Conservation (phyloP, 23 tunicate genomes). For the Oikopleura dioica region DNA sequence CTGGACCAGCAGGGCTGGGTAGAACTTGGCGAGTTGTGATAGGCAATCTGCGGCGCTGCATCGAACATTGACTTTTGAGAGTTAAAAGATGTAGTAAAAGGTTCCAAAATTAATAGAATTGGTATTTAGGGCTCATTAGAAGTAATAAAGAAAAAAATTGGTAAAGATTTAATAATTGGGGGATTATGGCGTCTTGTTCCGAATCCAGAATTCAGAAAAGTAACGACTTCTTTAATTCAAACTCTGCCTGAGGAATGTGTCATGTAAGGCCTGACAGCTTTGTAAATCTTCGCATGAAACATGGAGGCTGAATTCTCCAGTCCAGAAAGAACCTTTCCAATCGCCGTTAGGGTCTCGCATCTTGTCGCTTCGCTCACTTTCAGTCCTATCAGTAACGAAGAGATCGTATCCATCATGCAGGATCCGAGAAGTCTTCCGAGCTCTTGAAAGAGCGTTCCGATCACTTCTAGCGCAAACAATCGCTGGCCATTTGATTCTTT, state of each 20-base stretch:
- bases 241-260: background rate
- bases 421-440: background rate
- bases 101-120: too few species aligned
- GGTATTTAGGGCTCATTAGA: too few species aligned
- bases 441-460: background rate
- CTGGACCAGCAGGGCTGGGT: background rate
- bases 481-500: background rate
- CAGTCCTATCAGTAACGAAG: background rate
- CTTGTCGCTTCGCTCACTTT: conserved; percentile 17
- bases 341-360: conserved; percentile 52
- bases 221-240: too few species aligned
- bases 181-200: too few species aligned
- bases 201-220: too few species aligned
- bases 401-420: background rate
- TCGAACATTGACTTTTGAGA: too few species aligned
- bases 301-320: conserved; percentile 59
- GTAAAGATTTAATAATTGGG: too few species aligned
- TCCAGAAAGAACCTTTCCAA: conserved; percentile 27
- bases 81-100: too few species aligned
- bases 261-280: conserved; percentile 20
- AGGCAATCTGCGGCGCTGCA: background rate
- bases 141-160: too few species aligned
- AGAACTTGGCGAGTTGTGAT: background rate
- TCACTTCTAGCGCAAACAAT: background rate
- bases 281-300: conserved; percentile 75